phyloP scores from a whole-genome alignment of 2,888 invertebrate species.

The Apodemia zela region DNA sequence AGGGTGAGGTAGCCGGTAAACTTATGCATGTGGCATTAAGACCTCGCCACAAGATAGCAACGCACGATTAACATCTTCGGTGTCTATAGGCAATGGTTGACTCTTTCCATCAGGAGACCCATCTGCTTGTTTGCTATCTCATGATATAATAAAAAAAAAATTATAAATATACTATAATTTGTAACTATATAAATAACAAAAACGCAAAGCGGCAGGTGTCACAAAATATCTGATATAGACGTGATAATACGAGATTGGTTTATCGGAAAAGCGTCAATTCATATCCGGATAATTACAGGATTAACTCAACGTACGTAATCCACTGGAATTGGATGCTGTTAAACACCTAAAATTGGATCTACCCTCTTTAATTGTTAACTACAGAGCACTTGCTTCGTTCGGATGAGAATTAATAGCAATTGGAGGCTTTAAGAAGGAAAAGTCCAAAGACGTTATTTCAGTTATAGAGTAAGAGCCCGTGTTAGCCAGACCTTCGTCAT shows the following conservation, averaged over 20 bases:
- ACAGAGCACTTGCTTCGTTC: neutral
- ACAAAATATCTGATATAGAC: neutral
- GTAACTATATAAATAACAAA: neutral
- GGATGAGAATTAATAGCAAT: constrained; percentile 5
- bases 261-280: constrained; percentile 16
- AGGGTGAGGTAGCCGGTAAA: too few relatives aligned
- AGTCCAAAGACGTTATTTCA: constrained; percentile 2
- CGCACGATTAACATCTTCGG: too few relatives aligned
- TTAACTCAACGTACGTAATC: constrained; percentile 16
- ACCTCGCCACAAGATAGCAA: too few relatives aligned
- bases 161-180: too few relatives aligned
- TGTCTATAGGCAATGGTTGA: too few relatives aligned
- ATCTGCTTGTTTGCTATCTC: too few relatives aligned
- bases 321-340: constrained; percentile 9
- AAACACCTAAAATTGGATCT: constrained; percentile 13
- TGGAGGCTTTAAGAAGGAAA: neutral
- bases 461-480: too few relatives aligned
- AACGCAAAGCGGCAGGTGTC: constrained; percentile 3
- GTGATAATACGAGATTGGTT: constrained; percentile 9
- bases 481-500: too few relatives aligned
- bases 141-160: too few relatives aligned
- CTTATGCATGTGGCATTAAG: too few relatives aligned
- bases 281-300: constrained; percentile 1
- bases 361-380: constrained; percentile 12
- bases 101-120: too few relatives aligned